Conservation (phyloP, 2,113 vertebrate genomes). For the Pristiophorus japonicus region DNA sequence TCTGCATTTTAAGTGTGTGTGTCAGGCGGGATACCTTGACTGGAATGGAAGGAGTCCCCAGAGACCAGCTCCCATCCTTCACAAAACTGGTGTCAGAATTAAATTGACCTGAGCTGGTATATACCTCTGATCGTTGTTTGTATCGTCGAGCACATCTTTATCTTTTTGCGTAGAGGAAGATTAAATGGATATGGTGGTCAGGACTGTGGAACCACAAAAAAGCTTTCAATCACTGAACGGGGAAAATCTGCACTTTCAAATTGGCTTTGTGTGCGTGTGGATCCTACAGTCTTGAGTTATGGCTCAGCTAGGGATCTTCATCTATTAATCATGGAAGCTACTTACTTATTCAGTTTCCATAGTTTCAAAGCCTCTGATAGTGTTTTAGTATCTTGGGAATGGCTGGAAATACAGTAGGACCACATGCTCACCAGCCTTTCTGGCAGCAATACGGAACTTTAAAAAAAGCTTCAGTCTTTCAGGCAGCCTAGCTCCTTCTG, state of each 20-base stretch:
- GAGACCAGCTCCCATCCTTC: slow-evolving; percentile 1
- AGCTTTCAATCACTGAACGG: neutral
- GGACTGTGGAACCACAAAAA: neutral
- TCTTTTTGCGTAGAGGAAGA: neutral
- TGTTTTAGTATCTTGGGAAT: slow-evolving; percentile 84
- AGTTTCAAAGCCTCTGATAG: slow-evolving; percentile 92
- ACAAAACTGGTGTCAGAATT: slow-evolving; percentile 46
- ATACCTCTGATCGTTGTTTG: neutral
- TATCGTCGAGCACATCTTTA: neutral
- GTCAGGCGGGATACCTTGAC: neutral
- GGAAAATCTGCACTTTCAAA: slow-evolving; percentile 26
- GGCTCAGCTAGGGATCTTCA: slow-evolving; percentile 81
- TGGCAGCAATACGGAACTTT: slow-evolving; percentile 51
- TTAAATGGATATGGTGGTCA: neutral
- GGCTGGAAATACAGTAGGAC: slow-evolving; percentile 61
- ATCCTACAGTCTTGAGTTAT: slow-evolving; percentile 52
- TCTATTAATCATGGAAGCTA: slow-evolving; percentile 99
- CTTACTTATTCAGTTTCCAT: slow-evolving; percentile 98
- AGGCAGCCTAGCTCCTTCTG: slow-evolving; percentile 48
- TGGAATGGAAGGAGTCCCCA: neutral
- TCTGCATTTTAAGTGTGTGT: neutral
- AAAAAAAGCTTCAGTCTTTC: slow-evolving; percentile 49
- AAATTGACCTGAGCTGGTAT: slow-evolving; percentile 45
- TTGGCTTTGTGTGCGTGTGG: slow-evolving; percentile 36
- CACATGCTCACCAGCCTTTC: slow-evolving; percentile 64